Base-by-base conservation (phyloP, 1,140 invertebrate species). In the Choristoneura fumiferana region DNA sequence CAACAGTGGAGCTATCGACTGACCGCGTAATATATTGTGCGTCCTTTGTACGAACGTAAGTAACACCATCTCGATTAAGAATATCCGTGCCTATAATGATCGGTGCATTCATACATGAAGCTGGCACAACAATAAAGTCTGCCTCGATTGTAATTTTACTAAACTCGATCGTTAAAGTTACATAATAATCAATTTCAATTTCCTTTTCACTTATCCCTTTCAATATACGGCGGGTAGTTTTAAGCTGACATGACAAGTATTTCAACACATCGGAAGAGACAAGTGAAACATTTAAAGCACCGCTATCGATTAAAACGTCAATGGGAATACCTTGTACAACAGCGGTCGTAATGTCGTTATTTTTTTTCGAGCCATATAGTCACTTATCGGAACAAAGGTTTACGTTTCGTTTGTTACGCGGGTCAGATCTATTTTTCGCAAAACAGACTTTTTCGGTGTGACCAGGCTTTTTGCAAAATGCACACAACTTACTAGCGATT, bases 81-180 rank as follows among this genome's bases (percentile, higher is more conserved):
- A 68, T 43, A 18, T 69, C 70, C 0, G 62, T 69, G 1, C 70
- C 70, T 14, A 73, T 62, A 6, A 67, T 33, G 4, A 73, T 13
- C 0, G 65, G 52, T 0, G 12, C 15, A 10, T 40, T 64, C 17
- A 73, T 70, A 13, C 8, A 64, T 1, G 34, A 0, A 0, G 18
- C 0, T 0, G 59, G 43, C 8, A 70, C 67, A 5, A 73, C 49
- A 10, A 54, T 52, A 1, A 70, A 52, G 15, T 73, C 71, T 0
- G 34, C 62, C 17, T 68, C 71, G 0, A 73, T 8, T 0, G 54
- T 49, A 0, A 73, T 56, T 3, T 61, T 43, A 3, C 1, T 5
- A 10, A 73, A 65, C 35, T 66, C 65, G 0, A 69, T n/a, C 0
- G 33, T 34, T 8, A 61, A 8, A 0, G 65, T 70, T 0, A 68